phyloP scores from a whole-genome alignment of 2,797 vertebrate species.

The Lateolabrax maculatus region DNA sequence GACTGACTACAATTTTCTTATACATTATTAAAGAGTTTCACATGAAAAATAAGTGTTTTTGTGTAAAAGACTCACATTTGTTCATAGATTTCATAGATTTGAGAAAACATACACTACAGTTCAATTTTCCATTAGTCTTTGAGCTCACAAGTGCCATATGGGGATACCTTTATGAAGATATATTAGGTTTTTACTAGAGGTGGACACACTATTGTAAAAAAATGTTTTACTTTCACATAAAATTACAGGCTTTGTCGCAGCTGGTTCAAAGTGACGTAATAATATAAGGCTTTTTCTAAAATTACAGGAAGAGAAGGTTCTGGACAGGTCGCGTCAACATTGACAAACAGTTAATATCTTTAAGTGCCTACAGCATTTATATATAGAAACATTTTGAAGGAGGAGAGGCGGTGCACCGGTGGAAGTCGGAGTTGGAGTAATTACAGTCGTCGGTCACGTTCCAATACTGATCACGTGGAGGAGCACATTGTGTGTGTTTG shows the following conservation, averaged over 20 bases:
- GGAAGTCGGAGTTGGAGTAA: conserved; percentile 51
- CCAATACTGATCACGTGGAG: conserved; percentile 13
- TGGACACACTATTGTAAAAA: neutral
- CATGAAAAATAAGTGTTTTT: neutral
- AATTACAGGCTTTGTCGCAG: neutral
- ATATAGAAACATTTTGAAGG: conserved; percentile 43
- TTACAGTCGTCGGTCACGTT: conserved; percentile 59
- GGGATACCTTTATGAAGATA: neutral
- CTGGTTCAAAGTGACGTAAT: neutral
- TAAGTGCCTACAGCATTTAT: conserved; percentile 44
- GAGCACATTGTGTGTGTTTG: conserved; percentile 40
- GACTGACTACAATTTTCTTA: no score
- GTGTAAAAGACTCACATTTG: neutral
- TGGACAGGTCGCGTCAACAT: conserved; percentile 30
- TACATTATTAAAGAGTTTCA: neutral
- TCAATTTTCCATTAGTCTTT: neutral
- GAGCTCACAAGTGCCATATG: no score
- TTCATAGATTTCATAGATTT: neutral
- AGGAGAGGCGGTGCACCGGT: conserved; percentile 22
- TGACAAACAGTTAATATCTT: conserved; percentile 48
- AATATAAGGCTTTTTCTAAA: neutral
- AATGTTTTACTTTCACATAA: no score
- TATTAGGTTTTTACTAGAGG: neutral
- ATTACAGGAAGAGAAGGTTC: neutral
- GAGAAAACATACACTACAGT: neutral